Percentiles rank a stretch among this genome's conserved stretches.
These are phyloP conservation scores for Gallinago nigripennis DNA, from an alignment of 2,797 vertebrate genomes.

Conservation along the genomic window DNA sequence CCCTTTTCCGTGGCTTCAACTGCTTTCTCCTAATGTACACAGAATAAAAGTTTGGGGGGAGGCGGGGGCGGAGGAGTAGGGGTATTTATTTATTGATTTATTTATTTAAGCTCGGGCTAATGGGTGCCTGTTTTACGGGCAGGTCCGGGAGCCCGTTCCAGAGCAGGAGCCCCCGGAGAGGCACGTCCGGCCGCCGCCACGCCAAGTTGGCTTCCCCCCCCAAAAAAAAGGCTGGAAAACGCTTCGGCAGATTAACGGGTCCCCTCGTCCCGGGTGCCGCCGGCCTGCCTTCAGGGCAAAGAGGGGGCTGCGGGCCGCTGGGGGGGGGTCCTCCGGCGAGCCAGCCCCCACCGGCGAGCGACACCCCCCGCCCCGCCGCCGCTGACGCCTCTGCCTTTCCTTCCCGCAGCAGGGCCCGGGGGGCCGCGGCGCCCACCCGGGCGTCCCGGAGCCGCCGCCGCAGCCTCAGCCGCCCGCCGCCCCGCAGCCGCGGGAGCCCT, in stretches of 20 bases:
- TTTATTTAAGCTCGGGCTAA: neutral
- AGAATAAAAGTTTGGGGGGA: neutral
- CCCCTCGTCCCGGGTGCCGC: neutral
- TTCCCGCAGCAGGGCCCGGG: slow-evolving; percentile 84
- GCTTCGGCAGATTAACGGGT: neutral
- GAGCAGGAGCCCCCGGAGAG: neutral
- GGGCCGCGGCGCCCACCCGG: slow-evolving; percentile 86
- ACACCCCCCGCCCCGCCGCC: neutral
- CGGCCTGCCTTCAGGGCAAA: neutral
- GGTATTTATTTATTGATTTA: too few relatives aligned
- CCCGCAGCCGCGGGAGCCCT: slow-evolving; percentile 87
- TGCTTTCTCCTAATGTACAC: neutral
- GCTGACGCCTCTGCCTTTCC: slow-evolving; percentile 58
- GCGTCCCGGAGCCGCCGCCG: slow-evolving; percentile 82
- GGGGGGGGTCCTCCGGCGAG: neutral
- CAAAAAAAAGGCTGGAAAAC: neutral
- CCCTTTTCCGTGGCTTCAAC: neutral
- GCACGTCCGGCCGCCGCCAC: neutral
- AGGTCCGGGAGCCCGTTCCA: too few relatives aligned
- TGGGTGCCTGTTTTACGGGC: neutral
- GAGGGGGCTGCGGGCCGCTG: neutral
- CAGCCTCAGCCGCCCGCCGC: slow-evolving; percentile 61
- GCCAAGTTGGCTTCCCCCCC: neutral
- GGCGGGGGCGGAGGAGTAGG: rapidly evolving
- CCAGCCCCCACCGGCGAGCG: neutral